Percentiles rank a stretch among this genome's conserved stretches.
These are phyloP conservation scores for Helarctos malayanus DNA, from an alignment of 2,797 vertebrate genomes.

Conservation along the genomic window DNA sequence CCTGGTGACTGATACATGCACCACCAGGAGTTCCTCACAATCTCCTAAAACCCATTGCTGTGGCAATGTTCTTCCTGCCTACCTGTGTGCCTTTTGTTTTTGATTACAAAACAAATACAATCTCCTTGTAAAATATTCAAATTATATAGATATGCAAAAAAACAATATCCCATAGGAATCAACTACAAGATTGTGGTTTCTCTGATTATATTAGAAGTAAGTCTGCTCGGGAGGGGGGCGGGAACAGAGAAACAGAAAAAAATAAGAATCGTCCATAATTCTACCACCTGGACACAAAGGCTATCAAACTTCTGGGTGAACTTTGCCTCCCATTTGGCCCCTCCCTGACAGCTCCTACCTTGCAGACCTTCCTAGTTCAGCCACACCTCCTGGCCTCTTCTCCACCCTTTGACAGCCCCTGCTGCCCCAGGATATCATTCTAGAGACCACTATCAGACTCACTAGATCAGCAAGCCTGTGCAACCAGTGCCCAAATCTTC, in stretches of 20 bases:
- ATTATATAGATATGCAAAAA: not conserved
- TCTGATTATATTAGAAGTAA: conserved; percentile 37
- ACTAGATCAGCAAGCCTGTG: not conserved
- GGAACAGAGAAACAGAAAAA: not conserved
- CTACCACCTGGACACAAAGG: not conserved
- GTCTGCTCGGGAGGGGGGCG: not conserved
- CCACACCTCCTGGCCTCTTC: not conserved
- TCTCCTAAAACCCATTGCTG: not conserved
- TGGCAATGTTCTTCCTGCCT: not conserved
- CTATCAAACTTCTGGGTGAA: not conserved
- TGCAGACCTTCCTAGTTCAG: not conserved
- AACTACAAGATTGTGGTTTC: not conserved
- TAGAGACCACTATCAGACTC: not conserved
- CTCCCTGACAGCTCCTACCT: not conserved
- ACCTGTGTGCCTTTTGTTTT: not conserved
- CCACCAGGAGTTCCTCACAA: not conserved
- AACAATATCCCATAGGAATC: not conserved
- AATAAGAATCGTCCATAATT: not conserved
- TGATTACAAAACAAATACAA: conserved; percentile 3
- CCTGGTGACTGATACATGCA: not conserved
- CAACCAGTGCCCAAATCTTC: not conserved
- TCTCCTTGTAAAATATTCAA: conserved; percentile 46
- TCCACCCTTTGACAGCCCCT: not conserved
- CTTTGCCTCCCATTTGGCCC: not conserved
- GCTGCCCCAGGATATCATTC: not conserved